Evolutionary conservation across 2,888 invertebrate species (phyloP), one percentile per base, ranked within the genome.

Genomic region (Lampropteryx suffumata): DNA sequence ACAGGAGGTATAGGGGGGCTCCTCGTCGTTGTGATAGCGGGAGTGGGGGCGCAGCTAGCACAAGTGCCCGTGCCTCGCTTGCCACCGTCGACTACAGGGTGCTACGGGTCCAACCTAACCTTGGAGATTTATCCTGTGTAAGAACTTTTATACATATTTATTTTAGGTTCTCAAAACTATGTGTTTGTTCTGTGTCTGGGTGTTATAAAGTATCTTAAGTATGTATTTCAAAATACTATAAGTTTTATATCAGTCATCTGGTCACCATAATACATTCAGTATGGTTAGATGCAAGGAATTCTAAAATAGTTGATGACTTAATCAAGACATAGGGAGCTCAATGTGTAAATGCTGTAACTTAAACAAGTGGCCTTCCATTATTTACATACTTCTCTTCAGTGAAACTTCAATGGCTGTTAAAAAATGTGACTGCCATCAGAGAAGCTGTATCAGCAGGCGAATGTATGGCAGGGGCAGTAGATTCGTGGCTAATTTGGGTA

Each of bases 401-500:
- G 0, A 99, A 99, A 85, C 91, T 99, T 40, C 93, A 94, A 70
- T 99, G 99, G 99, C 85, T 99, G 32, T 88, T 98, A 52, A 95
- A 97, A 73, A 96, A 99, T 89, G 93, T 96, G 17, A 90, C 93
- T 1, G 92, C 92, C 26, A 95, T 98, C 0, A 91, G 92, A 62
- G 88, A 93, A 58, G 95, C 97, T 0, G 88, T 96, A 2, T 84
- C 91, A 36, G 92, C 93, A 35, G 92, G 93, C 10, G 92, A 92
- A 50, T 96, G 97, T 70, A 86, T 94, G 67, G 96, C 96, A 72
- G 97, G 97, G 41, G 99, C 98, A 33, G 94, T 99, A 8, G 99
- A 99, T 78, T 94, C 97, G 0, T 99, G 99, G 99, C 84, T 99
- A 12, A 93, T 99, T 72, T 99, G 98, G 97, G 96, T 96, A 85